These are phyloP conservation scores for Euphydryas editha DNA, from an alignment of 2,888 invertebrate species.

Conservation along the genomic window DNA sequence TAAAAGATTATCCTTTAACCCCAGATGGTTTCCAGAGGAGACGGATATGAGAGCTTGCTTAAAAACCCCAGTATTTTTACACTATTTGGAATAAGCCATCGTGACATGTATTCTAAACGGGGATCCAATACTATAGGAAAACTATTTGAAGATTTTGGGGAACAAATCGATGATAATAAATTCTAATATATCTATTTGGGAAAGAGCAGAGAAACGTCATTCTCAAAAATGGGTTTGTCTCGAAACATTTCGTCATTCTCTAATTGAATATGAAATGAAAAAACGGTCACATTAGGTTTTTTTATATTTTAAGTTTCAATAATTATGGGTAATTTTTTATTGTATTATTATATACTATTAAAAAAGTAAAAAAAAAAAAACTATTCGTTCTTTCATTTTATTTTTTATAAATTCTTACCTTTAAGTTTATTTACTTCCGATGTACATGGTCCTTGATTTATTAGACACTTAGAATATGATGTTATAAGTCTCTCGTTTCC, in stretches of 20 bases:
- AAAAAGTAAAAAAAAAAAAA: background rate
- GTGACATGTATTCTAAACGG: constrained; percentile 67
- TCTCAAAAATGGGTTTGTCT: constrained; percentile 79
- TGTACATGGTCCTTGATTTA: constrained; percentile 87
- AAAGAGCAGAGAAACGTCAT: constrained; percentile 74
- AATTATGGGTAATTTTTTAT: background rate
- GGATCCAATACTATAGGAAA: constrained; percentile 61
- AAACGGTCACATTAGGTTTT: background rate
- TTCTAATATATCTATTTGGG: constrained; percentile 80
- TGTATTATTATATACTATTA: background rate
- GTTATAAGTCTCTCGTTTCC: constrained; percentile 86
- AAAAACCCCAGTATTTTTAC: constrained; percentile 63
- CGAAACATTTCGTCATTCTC: constrained; percentile 74
- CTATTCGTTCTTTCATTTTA: background rate
- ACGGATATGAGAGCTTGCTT: constrained; percentile 63
- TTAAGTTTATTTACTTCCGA: constrained; percentile 88
- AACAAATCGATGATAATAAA: constrained; percentile 71
- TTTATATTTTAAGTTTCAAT: constrained; percentile 13
- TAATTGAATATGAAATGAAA: constrained; percentile 37
- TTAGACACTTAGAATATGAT: constrained; percentile 87
- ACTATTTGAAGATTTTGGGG: constrained; percentile 80
- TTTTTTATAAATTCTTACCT: constrained; percentile 73
- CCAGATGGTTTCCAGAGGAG: constrained; percentile 64
- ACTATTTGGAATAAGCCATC: constrained; percentile 59
- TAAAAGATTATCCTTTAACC: constrained; percentile 64